Evolutionary conservation across 2,113 vertebrate species (phyloP).

Genomic region (Cercocebus atys): DNA sequence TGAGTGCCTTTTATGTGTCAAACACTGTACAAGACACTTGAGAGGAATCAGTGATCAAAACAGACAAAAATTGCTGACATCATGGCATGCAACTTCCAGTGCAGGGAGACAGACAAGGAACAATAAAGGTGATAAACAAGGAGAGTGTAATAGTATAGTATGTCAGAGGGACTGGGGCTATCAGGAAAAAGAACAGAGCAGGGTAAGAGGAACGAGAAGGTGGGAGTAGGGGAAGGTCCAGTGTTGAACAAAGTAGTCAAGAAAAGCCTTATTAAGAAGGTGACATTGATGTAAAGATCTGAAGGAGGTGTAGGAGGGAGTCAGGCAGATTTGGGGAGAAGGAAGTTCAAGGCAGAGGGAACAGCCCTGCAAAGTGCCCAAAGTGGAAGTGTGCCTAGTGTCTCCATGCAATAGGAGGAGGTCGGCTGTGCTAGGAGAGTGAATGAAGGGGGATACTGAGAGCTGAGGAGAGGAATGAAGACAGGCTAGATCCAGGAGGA

Average conservation of each 20-base stretch:
- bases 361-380: neutral
- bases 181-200: too few relatives aligned
- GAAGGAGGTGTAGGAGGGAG: neutral
- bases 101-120: neutral
- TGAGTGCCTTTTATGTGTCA: neutral
- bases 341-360: neutral
- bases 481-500: accelerated
- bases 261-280: neutral
- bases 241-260: neutral
- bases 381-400: neutral
- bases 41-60: neutral
- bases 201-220: neutral
- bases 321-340: neutral
- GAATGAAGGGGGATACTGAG: neutral
- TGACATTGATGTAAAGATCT: neutral
- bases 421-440: accelerated
- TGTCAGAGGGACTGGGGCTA: accelerated
- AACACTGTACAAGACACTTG: neutral
- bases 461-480: too few relatives aligned
- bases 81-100: neutral
- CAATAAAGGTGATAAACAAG: neutral
- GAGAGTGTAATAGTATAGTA: accelerated
- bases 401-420: neutral
- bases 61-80: neutral
- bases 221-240: accelerated